Percentiles rank a stretch among this genome's conserved stretches.
These are phyloP conservation scores for Toxotes chatareus DNA, from an alignment of 2,113 vertebrate species.

Conservation along the genomic window DNA sequence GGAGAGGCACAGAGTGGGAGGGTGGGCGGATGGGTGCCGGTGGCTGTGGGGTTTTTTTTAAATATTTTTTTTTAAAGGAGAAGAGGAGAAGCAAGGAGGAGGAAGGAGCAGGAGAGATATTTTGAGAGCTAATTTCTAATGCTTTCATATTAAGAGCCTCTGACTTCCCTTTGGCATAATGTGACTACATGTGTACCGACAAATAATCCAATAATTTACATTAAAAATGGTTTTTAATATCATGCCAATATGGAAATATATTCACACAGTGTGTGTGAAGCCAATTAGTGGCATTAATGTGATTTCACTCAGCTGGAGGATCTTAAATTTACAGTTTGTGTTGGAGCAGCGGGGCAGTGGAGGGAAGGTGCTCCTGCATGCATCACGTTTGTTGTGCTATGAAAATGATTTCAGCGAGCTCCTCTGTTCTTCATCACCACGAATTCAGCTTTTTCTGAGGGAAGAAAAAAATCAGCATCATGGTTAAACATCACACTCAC, in stretches of 20 bases:
- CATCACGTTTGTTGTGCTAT: no score
- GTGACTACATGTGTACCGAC: slow-evolving; percentile 67
- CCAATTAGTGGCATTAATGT: slow-evolving; percentile 50
- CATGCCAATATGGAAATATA: slow-evolving; percentile 61
- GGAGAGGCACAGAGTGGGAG: slow-evolving; percentile 66
- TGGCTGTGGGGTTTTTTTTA: slow-evolving; percentile 66
- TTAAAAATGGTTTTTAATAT: slow-evolving; percentile 53
- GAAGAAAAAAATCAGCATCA: no score
- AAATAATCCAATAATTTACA: slow-evolving; percentile 71
- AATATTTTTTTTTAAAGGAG: slow-evolving; percentile 10
- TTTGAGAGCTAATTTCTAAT: slow-evolving; percentile 72
- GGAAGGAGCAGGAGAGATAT: slow-evolving; percentile 49
- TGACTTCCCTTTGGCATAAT: slow-evolving; percentile 61
- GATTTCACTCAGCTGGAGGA: slow-evolving; percentile 35
- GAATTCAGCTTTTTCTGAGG: no score
- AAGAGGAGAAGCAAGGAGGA: slow-evolving; percentile 17
- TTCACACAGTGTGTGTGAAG: slow-evolving; percentile 27
- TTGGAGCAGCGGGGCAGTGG: background rate
- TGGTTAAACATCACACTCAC: no score
- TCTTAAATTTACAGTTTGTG: slow-evolving; percentile 7
- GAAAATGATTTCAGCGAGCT: no score
- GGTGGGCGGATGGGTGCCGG: slow-evolving; percentile 65
- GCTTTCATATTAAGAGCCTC: slow-evolving; percentile 58
- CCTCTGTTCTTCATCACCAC: no score
- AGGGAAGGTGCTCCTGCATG: background rate